Evolutionary conservation across 2,888 invertebrate genomes (phyloP).

Genomic region (Dendrolimus pini): DNA sequence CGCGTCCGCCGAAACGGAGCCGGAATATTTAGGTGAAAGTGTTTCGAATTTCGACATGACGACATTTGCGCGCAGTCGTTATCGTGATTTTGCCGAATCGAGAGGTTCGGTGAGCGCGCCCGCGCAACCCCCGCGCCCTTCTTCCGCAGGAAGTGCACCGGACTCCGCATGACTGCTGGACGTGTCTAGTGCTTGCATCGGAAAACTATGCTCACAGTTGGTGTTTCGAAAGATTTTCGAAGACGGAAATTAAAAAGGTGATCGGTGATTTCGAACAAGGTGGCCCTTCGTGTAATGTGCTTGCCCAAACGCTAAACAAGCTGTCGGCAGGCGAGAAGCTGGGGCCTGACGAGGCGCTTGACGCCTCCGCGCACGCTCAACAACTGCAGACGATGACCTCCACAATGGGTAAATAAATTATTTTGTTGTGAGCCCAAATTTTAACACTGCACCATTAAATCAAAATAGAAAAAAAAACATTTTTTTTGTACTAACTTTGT

Average conservation of each 20-base stretch:
- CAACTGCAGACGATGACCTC: constrained; percentile 73
- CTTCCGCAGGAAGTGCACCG: constrained; percentile 54
- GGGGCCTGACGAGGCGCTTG: constrained; percentile 61
- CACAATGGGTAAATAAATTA: constrained; percentile 67
- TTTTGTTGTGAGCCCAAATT: background rate
- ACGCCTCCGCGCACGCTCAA: constrained; percentile 58
- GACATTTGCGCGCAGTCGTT: constrained; percentile 77
- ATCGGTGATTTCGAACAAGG: constrained; percentile 49
- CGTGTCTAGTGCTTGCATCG: constrained; percentile 48
- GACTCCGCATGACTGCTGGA: constrained; percentile 42
- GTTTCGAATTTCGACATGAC: constrained; percentile 77
- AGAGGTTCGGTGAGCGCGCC: constrained; percentile 63
- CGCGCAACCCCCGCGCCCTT: constrained; percentile 40
- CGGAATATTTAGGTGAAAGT: constrained; percentile 78
- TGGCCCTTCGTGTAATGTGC: constrained; percentile 63
- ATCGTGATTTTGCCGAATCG: constrained; percentile 76
- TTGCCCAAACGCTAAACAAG: constrained; percentile 48
- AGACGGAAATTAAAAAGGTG: constrained; percentile 69
- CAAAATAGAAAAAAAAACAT: constrained; percentile 1
- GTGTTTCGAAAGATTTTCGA: constrained; percentile 55
- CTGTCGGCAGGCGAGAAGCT: constrained; percentile 65
- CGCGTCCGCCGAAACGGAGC: constrained; percentile 74
- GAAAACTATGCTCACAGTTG: constrained; percentile 65
- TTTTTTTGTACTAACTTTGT: background rate
- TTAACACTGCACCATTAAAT: background rate